These are phyloP conservation scores for Hyperopisus bebe DNA, from an alignment of 2,113 vertebrate genomes.

Conservation along the genomic window DNA sequence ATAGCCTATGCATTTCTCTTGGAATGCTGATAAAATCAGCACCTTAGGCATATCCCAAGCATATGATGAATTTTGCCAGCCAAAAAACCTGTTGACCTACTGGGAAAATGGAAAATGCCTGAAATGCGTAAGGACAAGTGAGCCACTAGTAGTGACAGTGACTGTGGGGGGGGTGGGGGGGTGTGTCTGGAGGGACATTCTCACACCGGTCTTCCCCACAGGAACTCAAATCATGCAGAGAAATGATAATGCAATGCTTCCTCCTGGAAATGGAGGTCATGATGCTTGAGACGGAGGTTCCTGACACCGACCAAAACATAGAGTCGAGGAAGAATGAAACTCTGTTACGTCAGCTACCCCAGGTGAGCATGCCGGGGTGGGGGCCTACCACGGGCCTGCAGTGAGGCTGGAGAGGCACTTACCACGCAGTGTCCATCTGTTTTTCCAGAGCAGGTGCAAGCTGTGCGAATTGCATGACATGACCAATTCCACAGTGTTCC, in stretches of 20 bases:
- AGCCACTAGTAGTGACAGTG: background rate
- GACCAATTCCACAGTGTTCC: slow-evolving; percentile 42
- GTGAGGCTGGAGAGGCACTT: background rate
- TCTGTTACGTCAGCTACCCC: background rate
- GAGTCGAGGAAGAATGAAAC: background rate
- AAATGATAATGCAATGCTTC: background rate
- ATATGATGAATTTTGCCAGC: background rate
- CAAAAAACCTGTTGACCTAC: background rate
- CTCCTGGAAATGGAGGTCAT: slow-evolving; percentile 6
- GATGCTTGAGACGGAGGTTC: background rate
- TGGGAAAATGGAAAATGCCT: background rate
- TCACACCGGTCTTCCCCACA: background rate
- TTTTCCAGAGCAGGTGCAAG: slow-evolving; percentile 31
- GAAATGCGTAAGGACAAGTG: background rate
- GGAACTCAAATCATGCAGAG: background rate
- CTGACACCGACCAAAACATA: background rate
- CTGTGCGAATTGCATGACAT: slow-evolving; percentile 48
- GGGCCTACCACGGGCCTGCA: background rate
- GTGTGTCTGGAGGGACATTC: background rate
- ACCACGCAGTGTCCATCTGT: slow-evolving; percentile 5
- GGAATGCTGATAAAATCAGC: background rate
- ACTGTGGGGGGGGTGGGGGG: background rate
- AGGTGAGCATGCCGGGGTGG: slow-evolving; percentile 11
- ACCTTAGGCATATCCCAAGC: too few relatives aligned
- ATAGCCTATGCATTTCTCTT: background rate